A percentile compares a stretch with the other conserved stretches of the same genome.
Evolutionary conservation across 1,140 invertebrate genomes (phyloP).

Genomic region (Hermetia illucens): DNA sequence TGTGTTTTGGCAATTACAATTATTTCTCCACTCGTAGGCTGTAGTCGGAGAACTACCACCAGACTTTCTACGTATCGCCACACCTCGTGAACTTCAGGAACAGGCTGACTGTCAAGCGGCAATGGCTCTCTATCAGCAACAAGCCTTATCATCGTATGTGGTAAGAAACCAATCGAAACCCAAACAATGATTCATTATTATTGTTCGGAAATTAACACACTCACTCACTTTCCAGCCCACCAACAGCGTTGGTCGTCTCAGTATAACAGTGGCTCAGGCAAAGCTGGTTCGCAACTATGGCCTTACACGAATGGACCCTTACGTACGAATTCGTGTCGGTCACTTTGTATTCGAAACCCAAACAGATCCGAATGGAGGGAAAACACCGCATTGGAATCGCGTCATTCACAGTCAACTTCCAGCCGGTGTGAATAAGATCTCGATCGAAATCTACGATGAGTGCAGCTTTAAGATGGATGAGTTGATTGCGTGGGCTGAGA

Average conservation of each 20-base stretch:
- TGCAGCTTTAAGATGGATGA: slow-evolving; percentile 93
- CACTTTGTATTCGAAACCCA: slow-evolving; percentile 91
- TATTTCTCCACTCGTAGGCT: too few species aligned
- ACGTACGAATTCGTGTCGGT: slow-evolving; percentile 80
- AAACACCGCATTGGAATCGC: slow-evolving; percentile 53
- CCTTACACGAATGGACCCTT: slow-evolving; percentile 91
- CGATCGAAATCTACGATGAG: slow-evolving; percentile 93
- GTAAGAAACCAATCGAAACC: slow-evolving; percentile 2
- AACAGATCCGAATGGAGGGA: slow-evolving; percentile 81
- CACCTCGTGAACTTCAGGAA: slow-evolving; percentile 45
- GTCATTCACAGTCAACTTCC: slow-evolving; percentile 59
- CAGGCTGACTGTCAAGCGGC: slow-evolving; percentile 68
- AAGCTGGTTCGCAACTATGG: slow-evolving; percentile 95
- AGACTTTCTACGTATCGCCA: slow-evolving; percentile 61
- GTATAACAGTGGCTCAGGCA: slow-evolving; percentile 70
- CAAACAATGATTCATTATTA: background rate
- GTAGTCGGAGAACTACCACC: slow-evolving; percentile 65
- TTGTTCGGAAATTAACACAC: slow-evolving; percentile 5
- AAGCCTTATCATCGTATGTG: slow-evolving; percentile 27
- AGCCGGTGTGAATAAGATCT: slow-evolving; percentile 71
- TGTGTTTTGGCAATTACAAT: too few species aligned
- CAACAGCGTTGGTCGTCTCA: slow-evolving; percentile 58
- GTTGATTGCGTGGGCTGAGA: slow-evolving; percentile 81
- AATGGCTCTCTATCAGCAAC: slow-evolving; percentile 63
- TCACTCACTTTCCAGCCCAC: slow-evolving; percentile 37